Evolutionary conservation across 2,888 invertebrate species (phyloP), one percentile per base, ranked within the genome.

Genomic region (Adela reaumurella): DNA sequence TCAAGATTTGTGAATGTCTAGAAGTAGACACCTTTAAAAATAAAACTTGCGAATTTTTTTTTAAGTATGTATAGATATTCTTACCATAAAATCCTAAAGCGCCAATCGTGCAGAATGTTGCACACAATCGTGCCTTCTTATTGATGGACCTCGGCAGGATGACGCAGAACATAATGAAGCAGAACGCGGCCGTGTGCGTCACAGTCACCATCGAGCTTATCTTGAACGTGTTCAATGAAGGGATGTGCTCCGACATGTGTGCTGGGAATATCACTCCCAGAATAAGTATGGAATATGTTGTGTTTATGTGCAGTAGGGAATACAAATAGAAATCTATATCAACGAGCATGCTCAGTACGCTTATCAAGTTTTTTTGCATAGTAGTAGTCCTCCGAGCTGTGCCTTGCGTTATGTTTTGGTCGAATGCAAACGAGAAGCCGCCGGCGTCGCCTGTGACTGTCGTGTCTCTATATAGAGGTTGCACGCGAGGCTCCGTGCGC

Each of bases 81-180:
- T 74, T 64, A 84, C 84, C 79, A 53, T 81, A 81, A 59, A 83
- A 83, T 45, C 83, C 83, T 28, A 76, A 52, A 10, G 82, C 76
- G 17, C 83, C 83, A 18, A 74, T 61, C 47, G 80, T 64, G 51
- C 83, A 81, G 57, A 82, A 71, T 1, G 64, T 59, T 1, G 69
- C 67, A 51, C 74, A 73, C 14, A 79, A 57, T 19, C 70, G 61
- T 2, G 70, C 62, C 53, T 73, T 74, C 53, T 73, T 70, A 50
- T 76, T 74, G 46, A 73, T 63, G 2, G 70, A 63, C 49, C 68
- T 67, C 0, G 80, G 74, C 50, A 80, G 58, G 46, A 69, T 65
- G n/a, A 73, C 62, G 53, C 73, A 72, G 20, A 79, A 58, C 59
- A 70, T 62, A 45, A 76, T 71, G 58, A 79, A 72, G 55, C 76